These are phyloP conservation scores for Macrophya annulata DNA, from an alignment of 2,888 invertebrate genomes.

Conservation along the genomic window DNA sequence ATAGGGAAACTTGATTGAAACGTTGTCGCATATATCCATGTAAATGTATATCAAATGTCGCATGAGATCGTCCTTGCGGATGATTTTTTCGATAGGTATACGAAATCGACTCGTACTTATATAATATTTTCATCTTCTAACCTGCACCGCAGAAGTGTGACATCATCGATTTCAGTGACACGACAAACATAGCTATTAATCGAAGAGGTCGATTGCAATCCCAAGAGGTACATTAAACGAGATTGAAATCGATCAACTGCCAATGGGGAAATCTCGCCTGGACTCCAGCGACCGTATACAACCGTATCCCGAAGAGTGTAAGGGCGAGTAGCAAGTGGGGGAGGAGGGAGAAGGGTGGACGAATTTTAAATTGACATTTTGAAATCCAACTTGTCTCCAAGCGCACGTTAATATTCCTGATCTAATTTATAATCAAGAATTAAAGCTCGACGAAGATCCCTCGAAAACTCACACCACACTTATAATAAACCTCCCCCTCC, in stretches of 20 bases:
- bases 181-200: slow-evolving; percentile 55
- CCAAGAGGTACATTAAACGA: slow-evolving; percentile 55
- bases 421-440: slow-evolving; percentile 20
- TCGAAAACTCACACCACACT: not conserved
- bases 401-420: not conserved
- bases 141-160: not conserved
- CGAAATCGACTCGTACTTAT: not conserved
- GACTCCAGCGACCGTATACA: slow-evolving; percentile 41
- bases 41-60: slow-evolving; percentile 20
- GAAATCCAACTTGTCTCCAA: not conserved
- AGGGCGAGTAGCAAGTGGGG: not conserved
- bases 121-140: slow-evolving; percentile 27
- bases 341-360: not conserved
- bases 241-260: slow-evolving; percentile 56
- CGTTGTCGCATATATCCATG: slow-evolving; percentile 25
- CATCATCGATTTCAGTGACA: slow-evolving; percentile 47
- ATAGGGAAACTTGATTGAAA: slow-evolving; percentile 33
- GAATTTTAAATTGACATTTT: slow-evolving; percentile 43
- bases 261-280: slow-evolving; percentile 52
- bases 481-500: not conserved
- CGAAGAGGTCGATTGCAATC: slow-evolving; percentile 53
- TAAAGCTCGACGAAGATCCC: not conserved
- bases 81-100: not conserved
- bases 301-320: slow-evolving; percentile 3
- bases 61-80: not conserved